phyloP scores from a whole-genome alignment of 2,113 vertebrate species.

The Ictalurus punctatus region DNA sequence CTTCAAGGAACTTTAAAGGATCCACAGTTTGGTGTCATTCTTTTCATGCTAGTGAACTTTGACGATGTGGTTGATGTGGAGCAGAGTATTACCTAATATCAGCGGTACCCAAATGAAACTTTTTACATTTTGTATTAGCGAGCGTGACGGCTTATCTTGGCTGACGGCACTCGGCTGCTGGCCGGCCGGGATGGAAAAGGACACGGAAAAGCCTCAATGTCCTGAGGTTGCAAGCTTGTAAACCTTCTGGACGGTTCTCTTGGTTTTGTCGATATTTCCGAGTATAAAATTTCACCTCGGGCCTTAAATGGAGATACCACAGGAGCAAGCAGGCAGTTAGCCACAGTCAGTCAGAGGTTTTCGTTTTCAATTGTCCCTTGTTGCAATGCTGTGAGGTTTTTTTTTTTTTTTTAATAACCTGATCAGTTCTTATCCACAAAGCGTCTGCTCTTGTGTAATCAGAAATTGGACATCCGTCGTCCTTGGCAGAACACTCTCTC shows the following conservation, averaged over 20 bases:
- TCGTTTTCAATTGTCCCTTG: neutral
- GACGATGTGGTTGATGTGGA: neutral
- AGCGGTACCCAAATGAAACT: neutral
- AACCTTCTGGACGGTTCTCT: neutral
- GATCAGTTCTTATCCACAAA: neutral
- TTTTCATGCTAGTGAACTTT: neutral
- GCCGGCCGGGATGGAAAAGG: neutral
- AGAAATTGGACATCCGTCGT: neutral
- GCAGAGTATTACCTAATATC: neutral
- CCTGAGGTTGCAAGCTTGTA: constrained; percentile 22
- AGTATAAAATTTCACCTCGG: neutral
- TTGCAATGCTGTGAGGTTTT: neutral
- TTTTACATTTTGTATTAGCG: neutral
- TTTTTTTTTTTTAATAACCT: neutral
- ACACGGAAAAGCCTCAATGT: neutral
- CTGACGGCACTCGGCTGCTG: neutral
- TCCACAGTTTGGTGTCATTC: neutral
- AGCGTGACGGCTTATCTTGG: neutral
- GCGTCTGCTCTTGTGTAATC: neutral
- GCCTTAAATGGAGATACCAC: neutral
- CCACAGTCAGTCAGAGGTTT: constrained; percentile 2
- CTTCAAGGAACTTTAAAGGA: neutral
- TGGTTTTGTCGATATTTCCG: constrained; percentile 24
- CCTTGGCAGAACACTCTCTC: neutral
- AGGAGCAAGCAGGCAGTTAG: neutral